Base-by-base conservation (phyloP, 2,888 invertebrate genomes). In the Drosophila meridionalis region DNA sequence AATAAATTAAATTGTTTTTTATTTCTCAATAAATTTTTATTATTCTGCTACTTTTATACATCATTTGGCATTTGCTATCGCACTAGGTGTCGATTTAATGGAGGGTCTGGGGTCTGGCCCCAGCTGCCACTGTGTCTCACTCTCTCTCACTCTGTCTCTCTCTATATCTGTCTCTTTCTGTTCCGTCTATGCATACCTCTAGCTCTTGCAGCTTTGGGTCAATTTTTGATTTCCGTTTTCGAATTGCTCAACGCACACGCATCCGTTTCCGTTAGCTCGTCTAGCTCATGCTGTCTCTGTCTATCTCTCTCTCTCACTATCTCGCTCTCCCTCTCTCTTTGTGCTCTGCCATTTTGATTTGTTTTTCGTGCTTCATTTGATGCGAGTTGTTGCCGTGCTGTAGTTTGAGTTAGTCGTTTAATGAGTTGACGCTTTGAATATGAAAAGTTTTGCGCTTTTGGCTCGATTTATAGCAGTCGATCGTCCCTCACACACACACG, bases 1-100 rank as follows among this genome's bases (percentile, higher is more conserved):
- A 91, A 92, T 92, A 92, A 92, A 92, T 92, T 91, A 90, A 92
- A 92, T 92, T 91, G 90, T 91, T 90, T 92, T 91, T 91, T 91
- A 91, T 91, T 91, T 90, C 81, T 84, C 87, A 90, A 91, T 91
- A 92, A 92, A 91, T 92, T 92, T 92, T 92, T 92, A 92, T 92
- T 92, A 91, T 89, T 82, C 73, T 87, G 87, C 85, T 83, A 82
- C 85, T 87, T 90, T 83, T 88, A 89, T 88, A 82, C 87, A 84
- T 78, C 87, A 78, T 90, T 89, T 85, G 73, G 74, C 63, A 48
- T 65, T 30, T 45, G 69, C 69, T 55, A 71, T 78, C 59, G 78
- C 47, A 52, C 68, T 84, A 86, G 90, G 90, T 87, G 87, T 87
- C 90, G 87, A 87, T 86, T 87, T 87, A 87, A 90, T 87, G 90